These are phyloP conservation scores for human (Homo sapiens) DNA, from an alignment of 2,113 vertebrate species.

Conservation along the genomic window DNA sequence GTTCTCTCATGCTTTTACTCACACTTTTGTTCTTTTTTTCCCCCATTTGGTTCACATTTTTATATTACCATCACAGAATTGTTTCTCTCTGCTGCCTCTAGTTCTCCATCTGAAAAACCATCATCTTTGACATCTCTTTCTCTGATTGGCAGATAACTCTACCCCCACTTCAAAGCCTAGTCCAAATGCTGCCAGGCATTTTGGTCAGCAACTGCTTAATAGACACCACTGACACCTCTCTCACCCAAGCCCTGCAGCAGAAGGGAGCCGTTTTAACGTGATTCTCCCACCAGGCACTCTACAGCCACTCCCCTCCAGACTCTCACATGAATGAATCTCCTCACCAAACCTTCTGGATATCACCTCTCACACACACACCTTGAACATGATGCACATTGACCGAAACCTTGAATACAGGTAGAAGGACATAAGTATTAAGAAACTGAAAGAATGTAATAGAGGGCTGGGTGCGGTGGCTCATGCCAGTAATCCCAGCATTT, in stretches of 20 bases:
- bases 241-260: background rate
- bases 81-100: background rate
- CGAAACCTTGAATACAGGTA: background rate
- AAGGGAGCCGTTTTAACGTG: background rate
- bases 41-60: conserved; percentile 43
- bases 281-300: background rate
- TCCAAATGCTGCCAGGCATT: background rate
- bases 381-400: background rate
- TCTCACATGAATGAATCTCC: background rate
- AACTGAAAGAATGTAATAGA: background rate
- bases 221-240: background rate
- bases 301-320: background rate
- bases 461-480: no score
- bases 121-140: background rate
- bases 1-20: conserved; percentile 14
- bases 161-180: background rate
- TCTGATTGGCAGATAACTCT: background rate
- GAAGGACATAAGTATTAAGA: background rate
- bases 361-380: background rate
- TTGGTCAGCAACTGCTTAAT: background rate
- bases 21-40: background rate
- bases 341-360: background rate
- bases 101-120: background rate
- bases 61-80: conserved; percentile 35
- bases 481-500: no score